Evolutionary conservation across 2,113 vertebrate genomes (phyloP).

Genomic region (Stigmatopora argus): DNA sequence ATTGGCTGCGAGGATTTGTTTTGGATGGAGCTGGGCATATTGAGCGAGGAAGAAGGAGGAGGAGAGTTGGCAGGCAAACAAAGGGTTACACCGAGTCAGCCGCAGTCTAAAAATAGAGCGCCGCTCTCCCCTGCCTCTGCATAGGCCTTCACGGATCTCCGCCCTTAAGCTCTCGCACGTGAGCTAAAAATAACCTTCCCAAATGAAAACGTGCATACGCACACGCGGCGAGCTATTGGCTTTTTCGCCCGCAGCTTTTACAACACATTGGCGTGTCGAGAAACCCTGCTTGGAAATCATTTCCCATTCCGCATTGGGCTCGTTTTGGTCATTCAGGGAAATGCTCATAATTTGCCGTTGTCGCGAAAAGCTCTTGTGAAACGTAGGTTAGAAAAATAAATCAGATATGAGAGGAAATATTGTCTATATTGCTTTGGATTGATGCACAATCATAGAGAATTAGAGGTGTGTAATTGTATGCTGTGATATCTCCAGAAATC

Average conservation of each 20-base stretch:
- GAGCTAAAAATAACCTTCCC: constrained; percentile 71
- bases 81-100: constrained; percentile 66
- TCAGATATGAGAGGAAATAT: background rate
- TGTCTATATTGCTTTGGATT: background rate
- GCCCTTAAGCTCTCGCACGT: constrained; percentile 62
- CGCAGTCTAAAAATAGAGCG: constrained; percentile 71
- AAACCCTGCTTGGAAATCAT: constrained; percentile 25
- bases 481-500: too few relatives aligned
- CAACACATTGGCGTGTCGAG: constrained; percentile 25
- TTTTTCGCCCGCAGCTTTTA: constrained; percentile 42
- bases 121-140: constrained; percentile 57
- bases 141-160: constrained; percentile 46
- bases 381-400: background rate
- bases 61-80: constrained; percentile 31
- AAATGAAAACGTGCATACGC: constrained; percentile 21
- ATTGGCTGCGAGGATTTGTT: constrained; percentile 31
- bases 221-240: constrained; percentile 20
- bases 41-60: constrained; percentile 2
- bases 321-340: constrained; percentile 5
- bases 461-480: too few relatives aligned
- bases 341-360: background rate
- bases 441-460: background rate
- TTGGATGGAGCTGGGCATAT: constrained; percentile 25
- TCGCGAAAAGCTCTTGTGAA: background rate
- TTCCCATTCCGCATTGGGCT: constrained; percentile 7